Conservation (phyloP, 2,888 invertebrate genomes). For the Clitarchus hookeri region DNA sequence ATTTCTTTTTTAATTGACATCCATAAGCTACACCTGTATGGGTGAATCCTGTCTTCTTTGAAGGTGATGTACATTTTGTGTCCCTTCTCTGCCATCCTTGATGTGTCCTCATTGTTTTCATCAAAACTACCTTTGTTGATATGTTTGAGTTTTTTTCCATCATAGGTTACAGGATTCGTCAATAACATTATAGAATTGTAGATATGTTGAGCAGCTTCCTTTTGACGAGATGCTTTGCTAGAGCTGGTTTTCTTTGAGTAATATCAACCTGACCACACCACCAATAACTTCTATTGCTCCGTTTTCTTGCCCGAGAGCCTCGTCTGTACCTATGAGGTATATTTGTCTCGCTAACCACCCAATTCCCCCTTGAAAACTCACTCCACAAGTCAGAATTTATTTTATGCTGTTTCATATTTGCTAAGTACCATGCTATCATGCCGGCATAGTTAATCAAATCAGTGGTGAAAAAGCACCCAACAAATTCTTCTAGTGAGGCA, state of each 20-base stretch:
- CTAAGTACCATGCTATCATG: background rate
- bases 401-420: background rate
- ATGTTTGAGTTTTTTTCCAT: background rate
- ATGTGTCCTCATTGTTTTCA: background rate
- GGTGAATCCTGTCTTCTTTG: background rate
- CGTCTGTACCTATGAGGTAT: background rate
- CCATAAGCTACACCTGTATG: background rate
- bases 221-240: background rate
- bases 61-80: background rate
- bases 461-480: background rate
- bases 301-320: background rate
- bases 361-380: background rate
- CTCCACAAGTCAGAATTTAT: background rate
- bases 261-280: background rate
- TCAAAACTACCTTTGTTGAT: background rate
- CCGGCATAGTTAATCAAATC: background rate
- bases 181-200: background rate
- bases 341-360: background rate
- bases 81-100: background rate
- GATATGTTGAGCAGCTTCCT: background rate
- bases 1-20: background rate
- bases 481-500: slow-evolving; percentile 4
- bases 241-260: background rate
- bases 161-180: background rate
- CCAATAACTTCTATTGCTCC: background rate